These are phyloP conservation scores for Dromococcyx pavoninus DNA, from an alignment of 2,797 vertebrate genomes.

Conservation along the genomic window DNA sequence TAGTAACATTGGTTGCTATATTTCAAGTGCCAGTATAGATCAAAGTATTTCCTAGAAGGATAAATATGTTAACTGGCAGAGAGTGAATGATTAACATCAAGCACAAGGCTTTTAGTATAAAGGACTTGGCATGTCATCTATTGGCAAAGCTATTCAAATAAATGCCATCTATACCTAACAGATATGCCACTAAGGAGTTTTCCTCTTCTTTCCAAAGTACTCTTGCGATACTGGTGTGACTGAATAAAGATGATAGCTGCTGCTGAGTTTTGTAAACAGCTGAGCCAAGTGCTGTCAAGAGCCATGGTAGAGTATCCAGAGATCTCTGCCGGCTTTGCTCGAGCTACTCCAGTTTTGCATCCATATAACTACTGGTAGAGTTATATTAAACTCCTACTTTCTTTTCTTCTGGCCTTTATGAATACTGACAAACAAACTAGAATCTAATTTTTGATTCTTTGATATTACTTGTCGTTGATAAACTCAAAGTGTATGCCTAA, in stretches of 20 bases:
- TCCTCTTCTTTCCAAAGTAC: slow-evolving; percentile 11
- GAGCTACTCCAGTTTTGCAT: background rate
- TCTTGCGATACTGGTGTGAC: slow-evolving; percentile 16
- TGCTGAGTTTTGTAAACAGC: background rate
- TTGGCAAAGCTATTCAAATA: slow-evolving; percentile 53
- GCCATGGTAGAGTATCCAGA: background rate
- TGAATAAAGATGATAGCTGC: background rate
- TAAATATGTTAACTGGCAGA: slow-evolving; percentile 69
- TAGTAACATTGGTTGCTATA: slow-evolving; percentile 64
- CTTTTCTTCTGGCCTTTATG: background rate
- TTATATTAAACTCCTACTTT: background rate
- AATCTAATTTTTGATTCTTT: background rate
- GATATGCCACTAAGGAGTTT: slow-evolving; percentile 58
- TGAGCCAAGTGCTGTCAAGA: slow-evolving; percentile 17
- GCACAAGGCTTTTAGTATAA: slow-evolving; percentile 56
- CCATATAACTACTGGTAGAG: background rate
- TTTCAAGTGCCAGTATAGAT: slow-evolving; percentile 69
- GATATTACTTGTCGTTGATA: background rate
- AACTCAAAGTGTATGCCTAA: background rate
- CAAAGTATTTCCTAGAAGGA: slow-evolving; percentile 74
- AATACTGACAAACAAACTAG: background rate
- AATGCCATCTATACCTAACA: slow-evolving; percentile 57
- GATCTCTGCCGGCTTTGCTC: background rate
- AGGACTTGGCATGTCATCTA: slow-evolving; percentile 55
- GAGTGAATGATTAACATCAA: slow-evolving; percentile 66